Evolutionary conservation across 2,888 invertebrate genomes (phyloP).

Genomic region (Druceiella hillmani): DNA sequence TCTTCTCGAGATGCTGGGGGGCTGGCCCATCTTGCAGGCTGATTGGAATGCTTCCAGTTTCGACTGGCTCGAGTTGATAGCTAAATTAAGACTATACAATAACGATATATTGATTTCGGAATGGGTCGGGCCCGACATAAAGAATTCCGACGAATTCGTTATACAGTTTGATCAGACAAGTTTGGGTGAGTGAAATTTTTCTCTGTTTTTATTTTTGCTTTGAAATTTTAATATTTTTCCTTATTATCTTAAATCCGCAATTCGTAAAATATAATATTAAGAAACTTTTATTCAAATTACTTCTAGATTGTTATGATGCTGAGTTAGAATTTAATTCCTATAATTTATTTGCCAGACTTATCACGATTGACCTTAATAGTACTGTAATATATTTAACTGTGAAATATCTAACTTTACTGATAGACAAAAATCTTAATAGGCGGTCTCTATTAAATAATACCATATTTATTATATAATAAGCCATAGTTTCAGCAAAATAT

Average conservation of each 20-base stretch:
- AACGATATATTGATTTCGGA: constrained; percentile 81
- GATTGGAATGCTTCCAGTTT: constrained; percentile 62
- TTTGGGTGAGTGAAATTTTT: constrained; percentile 44
- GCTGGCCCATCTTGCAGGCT: constrained; percentile 77
- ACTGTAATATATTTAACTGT: no score
- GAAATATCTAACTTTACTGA: no score
- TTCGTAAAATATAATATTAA: background rate
- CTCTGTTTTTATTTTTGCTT: background rate
- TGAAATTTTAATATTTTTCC: background rate
- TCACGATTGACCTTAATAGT: no score
- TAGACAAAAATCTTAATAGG: no score
- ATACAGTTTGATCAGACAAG: constrained; percentile 89
- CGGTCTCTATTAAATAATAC: no score
- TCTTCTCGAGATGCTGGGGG: constrained; percentile 68
- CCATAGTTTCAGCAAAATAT: no score
- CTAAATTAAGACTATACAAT: constrained; percentile 70
- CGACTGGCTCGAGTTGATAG: constrained; percentile 69
- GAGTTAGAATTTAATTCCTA: constrained; percentile 4
- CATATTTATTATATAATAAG: no score
- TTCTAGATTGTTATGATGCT: constrained; percentile 1
- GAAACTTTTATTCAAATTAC: background rate
- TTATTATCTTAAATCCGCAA: background rate
- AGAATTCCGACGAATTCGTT: constrained; percentile 85
- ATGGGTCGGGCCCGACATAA: constrained; percentile 91
- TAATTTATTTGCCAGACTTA: no score